Conservation (phyloP, 2,797 vertebrate genomes). For the Sternarchorhynchus goeldii region DNA sequence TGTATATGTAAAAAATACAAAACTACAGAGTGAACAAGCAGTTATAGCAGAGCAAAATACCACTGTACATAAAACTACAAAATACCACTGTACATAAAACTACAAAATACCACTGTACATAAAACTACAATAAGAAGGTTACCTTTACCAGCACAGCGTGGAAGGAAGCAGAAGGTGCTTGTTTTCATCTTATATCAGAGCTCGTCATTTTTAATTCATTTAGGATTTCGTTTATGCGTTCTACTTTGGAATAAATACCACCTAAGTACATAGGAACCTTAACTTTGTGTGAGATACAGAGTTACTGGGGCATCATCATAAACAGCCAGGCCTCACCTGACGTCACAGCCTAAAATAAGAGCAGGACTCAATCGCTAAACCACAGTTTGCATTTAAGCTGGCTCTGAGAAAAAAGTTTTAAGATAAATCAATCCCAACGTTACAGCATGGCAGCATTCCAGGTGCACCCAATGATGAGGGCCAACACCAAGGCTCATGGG, state of each 20-base stretch:
- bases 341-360: slow-evolving; percentile 21
- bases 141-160: slow-evolving; percentile 4
- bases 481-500: slow-evolving; percentile 23
- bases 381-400: neutral
- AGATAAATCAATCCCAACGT: slow-evolving; percentile 2
- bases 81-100: slow-evolving; percentile 9
- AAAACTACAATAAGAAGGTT: neutral
- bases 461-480: slow-evolving; percentile 19
- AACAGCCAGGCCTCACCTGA: slow-evolving; percentile 6
- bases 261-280: neutral
- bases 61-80: slow-evolving; percentile 1
- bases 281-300: neutral
- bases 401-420: neutral
- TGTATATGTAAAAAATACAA: slow-evolving; percentile 2
- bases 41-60: slow-evolving; percentile 8
- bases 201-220: neutral
- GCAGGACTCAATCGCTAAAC: neutral
- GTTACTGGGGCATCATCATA: neutral
- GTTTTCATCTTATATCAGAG: slow-evolving; percentile 29
- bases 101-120: neutral
- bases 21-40: slow-evolving; percentile 26
- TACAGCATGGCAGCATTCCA: slow-evolving; percentile 8
- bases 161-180: slow-evolving; percentile 38
- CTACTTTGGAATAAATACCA: neutral
- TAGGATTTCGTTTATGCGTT: neutral